Evolutionary conservation across 2,888 invertebrate species (phyloP).

Genomic region (Horisme vitalbata): DNA sequence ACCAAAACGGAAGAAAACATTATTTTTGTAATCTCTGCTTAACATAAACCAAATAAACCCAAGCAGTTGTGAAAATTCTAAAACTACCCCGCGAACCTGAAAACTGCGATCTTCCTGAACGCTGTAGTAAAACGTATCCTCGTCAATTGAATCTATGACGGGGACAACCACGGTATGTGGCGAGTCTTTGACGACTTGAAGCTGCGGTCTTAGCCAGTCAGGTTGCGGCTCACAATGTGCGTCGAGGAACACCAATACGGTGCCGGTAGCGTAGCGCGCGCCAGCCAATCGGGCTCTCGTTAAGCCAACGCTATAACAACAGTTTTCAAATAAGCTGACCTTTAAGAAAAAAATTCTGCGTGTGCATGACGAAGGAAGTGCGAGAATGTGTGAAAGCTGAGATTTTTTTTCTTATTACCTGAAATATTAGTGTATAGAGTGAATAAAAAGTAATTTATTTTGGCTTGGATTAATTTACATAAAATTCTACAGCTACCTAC

Average conservation of each 20-base stretch:
- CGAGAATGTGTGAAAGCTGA: no score
- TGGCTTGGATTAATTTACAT: no score
- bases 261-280: constrained; percentile 90
- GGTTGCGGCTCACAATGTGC: constrained; percentile 94
- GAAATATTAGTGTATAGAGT: no score
- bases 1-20: no score
- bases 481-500: no score
- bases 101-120: constrained; percentile 78
- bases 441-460: no score
- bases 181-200: constrained; percentile 88
- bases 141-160: constrained; percentile 97
- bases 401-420: no score
- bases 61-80: not conserved
- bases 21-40: no score
- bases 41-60: no score
- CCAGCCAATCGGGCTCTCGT: constrained; percentile 94
- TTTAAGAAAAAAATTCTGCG: no score
- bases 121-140: constrained; percentile 89
- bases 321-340: no score
- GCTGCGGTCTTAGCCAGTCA: constrained; percentile 94
- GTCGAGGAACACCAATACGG: constrained; percentile 93
- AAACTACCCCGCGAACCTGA: constrained; percentile 54
- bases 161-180: constrained; percentile 93
- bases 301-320: constrained; percentile 44
- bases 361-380: no score